phyloP scores from a whole-genome alignment of 2,888 invertebrate genomes.

The Amblyjoppa fuscipennis region DNA sequence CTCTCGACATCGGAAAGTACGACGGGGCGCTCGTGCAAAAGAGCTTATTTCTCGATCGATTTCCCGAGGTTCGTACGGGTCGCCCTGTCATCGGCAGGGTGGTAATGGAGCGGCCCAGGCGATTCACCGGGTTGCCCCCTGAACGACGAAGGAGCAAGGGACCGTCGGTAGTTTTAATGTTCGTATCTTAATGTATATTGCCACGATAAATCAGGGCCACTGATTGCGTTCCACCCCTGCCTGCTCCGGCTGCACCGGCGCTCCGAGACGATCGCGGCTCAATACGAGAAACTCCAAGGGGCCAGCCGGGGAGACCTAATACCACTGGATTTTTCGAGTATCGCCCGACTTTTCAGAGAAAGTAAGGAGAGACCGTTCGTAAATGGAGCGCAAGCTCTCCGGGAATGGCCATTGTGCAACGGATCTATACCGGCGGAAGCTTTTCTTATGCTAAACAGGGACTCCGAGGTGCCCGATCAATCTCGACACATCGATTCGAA shows the following conservation, averaged over 20 bases:
- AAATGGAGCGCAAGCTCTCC: conserved; percentile 50
- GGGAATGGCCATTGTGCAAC: conserved; percentile 75
- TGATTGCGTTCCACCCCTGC: conserved; percentile 83
- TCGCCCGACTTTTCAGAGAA: conserved; percentile 40
- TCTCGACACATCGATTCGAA: conserved; percentile 70
- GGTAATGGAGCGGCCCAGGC: conserved; percentile 76
- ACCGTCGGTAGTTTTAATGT: conserved; percentile 83
- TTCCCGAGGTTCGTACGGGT: conserved; percentile 59
- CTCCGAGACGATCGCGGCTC: conserved; percentile 45
- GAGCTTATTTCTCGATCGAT: conserved; percentile 72
- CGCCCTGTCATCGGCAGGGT: conserved; percentile 73
- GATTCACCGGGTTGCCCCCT: conserved; percentile 42
- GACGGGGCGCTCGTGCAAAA: conserved; percentile 36
- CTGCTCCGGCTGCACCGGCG: conserved; percentile 39
- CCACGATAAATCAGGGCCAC: conserved; percentile 85
- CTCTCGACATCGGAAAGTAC: conserved; percentile 11
- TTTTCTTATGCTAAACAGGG: conserved; percentile 82
- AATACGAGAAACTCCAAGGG: conserved; percentile 48
- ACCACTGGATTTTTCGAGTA: conserved; percentile 32
- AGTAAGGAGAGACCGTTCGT: conserved; percentile 52
- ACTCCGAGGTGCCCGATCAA: conserved; percentile 67
- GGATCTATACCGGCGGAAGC: conserved; percentile 72
- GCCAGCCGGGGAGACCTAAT: conserved; percentile 35
- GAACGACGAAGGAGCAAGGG: conserved; percentile 62
- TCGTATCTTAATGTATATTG: conserved; percentile 85